Conservation (phyloP, 1,140 invertebrate genomes). For the Brachionus rubens region DNA sequence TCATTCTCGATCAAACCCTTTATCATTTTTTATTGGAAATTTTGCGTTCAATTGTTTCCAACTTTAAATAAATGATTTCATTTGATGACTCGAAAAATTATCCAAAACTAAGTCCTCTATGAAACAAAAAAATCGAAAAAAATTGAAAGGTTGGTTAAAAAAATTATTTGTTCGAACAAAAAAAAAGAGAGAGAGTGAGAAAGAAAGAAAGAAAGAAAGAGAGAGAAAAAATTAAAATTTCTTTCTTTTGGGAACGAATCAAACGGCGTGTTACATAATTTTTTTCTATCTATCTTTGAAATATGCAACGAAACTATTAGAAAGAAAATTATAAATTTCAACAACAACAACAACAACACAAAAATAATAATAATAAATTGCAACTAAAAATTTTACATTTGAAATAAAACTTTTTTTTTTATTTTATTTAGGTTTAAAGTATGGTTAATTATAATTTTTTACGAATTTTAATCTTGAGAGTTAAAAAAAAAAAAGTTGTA, state of each 20-base stretch:
- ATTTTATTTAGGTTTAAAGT: too few relatives aligned
- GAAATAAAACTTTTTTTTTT: too few relatives aligned
- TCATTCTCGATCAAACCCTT: slow-evolving; percentile 39
- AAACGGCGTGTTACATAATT: slow-evolving; percentile 43
- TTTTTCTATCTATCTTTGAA: slow-evolving; percentile 14
- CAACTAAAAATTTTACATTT: too few relatives aligned
- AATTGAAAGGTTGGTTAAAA: too few relatives aligned
- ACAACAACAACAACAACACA: too few relatives aligned
- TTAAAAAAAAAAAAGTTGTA: too few relatives aligned
- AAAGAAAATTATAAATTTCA: slow-evolving; percentile 36
- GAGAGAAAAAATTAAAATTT: neutral
- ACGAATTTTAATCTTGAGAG: too few relatives aligned
- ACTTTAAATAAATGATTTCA: slow-evolving; percentile 10
- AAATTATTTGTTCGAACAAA: too few relatives aligned
- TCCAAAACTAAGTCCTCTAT: neutral
- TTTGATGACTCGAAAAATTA: neutral
- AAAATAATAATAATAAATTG: too few relatives aligned
- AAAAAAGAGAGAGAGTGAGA: too few relatives aligned
- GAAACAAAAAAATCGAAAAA: neutral
- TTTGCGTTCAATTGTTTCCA: too few relatives aligned
- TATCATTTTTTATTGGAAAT: slow-evolving; percentile 14
- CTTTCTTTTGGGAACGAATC: slow-evolving; percentile 24
- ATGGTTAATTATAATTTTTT: too few relatives aligned
- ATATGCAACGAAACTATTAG: neutral
- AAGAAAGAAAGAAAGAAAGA: neutral